phyloP scores from a whole-genome alignment of 2,797 vertebrate species.

The Amblyopsis hoosieri region DNA sequence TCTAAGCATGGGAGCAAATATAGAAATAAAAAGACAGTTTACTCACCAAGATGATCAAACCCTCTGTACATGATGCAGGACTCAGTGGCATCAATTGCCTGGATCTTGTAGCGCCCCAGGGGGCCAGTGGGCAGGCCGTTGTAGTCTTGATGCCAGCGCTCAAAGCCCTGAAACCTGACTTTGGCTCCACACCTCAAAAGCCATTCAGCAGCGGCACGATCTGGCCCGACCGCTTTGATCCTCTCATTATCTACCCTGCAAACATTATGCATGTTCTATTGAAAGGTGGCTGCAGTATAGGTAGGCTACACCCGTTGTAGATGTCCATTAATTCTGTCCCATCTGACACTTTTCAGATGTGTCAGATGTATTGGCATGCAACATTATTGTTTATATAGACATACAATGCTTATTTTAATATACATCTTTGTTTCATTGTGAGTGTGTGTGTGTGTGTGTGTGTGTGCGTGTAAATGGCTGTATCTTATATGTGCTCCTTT shows the following conservation, averaged over 20 bases:
- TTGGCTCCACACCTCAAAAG: conserved; percentile 91
- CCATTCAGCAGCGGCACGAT: conserved; percentile 94
- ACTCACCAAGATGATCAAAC: conserved; percentile 91
- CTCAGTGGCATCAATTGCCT: conserved; percentile 90
- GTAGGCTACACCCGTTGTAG: not conserved
- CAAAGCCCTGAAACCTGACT: conserved; percentile 86
- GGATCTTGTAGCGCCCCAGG: conserved; percentile 86
- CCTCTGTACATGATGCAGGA: conserved; percentile 96
- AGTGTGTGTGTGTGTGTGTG: too few species aligned
- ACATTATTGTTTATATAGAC: too few species aligned
- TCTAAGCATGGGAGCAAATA: conserved; percentile 3
- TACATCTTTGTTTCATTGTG: too few species aligned
- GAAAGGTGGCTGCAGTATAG: not conserved
- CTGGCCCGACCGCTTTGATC: conserved; percentile 86
- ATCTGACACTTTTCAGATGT: too few species aligned
- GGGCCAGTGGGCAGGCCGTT: conserved; percentile 89
- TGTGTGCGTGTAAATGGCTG: too few species aligned
- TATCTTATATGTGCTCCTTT: too few species aligned
- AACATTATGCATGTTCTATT: not conserved
- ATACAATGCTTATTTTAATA: too few species aligned
- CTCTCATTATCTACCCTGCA: conserved; percentile 91
- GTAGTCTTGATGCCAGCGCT: conserved; percentile 92
- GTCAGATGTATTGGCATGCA: too few species aligned
- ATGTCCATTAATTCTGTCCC: too few species aligned
- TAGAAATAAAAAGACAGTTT: conserved; percentile 4